phyloP scores from a whole-genome alignment of 1,140 invertebrate species.

The Atta cephalotes region DNA sequence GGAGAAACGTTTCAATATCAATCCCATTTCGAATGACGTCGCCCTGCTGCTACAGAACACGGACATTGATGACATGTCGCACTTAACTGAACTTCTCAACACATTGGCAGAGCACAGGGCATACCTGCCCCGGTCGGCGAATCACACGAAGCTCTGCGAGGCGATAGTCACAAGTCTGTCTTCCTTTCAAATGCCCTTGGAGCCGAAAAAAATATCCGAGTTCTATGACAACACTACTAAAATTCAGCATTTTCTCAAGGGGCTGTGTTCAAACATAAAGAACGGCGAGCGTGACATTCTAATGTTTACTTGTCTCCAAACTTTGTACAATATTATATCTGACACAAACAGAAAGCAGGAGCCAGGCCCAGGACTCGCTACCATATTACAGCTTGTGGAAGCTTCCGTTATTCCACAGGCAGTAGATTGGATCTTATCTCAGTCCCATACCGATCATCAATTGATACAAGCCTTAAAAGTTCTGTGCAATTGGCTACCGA shows the following conservation, averaged over 20 bases:
- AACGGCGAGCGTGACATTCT: slow-evolving; percentile 69
- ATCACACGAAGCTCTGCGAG: slow-evolving; percentile 74
- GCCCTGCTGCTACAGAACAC: slow-evolving; percentile 69
- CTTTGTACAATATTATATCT: slow-evolving; percentile 81
- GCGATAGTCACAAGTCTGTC: slow-evolving; percentile 75
- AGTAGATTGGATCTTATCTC: slow-evolving; percentile 82
- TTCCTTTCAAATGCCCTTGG: slow-evolving; percentile 67
- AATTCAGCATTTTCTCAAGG: slow-evolving; percentile 73
- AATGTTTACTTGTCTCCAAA: slow-evolving; percentile 76
- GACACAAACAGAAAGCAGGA: slow-evolving; percentile 74
- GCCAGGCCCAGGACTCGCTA: slow-evolving; percentile 86
- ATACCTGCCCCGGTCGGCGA: slow-evolving; percentile 66
- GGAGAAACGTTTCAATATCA: slow-evolving; percentile 46
- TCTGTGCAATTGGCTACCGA: slow-evolving; percentile 86
- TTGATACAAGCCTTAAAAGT: slow-evolving; percentile 84
- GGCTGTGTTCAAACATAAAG: slow-evolving; percentile 60
- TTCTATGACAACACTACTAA: slow-evolving; percentile 70
- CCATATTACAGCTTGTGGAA: slow-evolving; percentile 86
- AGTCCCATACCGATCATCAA: slow-evolving; percentile 82
- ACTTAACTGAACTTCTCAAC: slow-evolving; percentile 72
- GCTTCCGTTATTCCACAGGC: slow-evolving; percentile 82
- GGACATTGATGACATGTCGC: slow-evolving; percentile 68
- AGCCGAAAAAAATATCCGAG: slow-evolving; percentile 59
- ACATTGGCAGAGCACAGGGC: slow-evolving; percentile 65
- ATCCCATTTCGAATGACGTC: slow-evolving; percentile 73